Evolutionary conservation across 2,113 vertebrate genomes (phyloP).

Genomic region (Sinosuthora webbiana): DNA sequence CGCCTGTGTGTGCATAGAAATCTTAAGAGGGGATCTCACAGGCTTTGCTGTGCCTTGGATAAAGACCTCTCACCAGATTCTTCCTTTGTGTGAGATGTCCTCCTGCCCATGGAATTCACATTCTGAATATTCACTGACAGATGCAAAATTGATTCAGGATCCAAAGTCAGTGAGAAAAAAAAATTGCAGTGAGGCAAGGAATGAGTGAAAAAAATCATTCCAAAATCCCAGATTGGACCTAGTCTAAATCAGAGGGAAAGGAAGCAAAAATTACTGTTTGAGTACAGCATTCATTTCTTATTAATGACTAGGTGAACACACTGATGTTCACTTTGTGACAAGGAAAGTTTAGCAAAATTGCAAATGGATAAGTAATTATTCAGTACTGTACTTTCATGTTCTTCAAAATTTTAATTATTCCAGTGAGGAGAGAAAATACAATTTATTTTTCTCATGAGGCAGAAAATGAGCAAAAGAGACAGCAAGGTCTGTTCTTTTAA

Average conservation of each 20-base stretch:
- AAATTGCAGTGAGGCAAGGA: neutral
- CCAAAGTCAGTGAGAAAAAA: neutral
- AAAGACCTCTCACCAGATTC: neutral
- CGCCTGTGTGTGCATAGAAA: accelerated
- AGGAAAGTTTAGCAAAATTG: neutral
- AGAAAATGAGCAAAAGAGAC: neutral
- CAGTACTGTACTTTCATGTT: neutral
- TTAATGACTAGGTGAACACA: neutral
- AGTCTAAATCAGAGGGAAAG: neutral
- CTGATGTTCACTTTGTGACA: neutral
- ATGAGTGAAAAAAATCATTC: accelerated
- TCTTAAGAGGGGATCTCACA: neutral
- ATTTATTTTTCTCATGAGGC: neutral
- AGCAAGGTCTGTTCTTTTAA: constrained; percentile 20
- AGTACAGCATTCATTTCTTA: neutral
- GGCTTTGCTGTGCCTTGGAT: neutral
- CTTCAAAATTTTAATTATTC: constrained; percentile 22
- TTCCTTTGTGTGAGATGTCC: neutral
- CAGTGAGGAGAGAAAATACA: neutral
- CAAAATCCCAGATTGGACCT: neutral
- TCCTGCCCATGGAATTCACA: neutral
- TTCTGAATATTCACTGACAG: neutral
- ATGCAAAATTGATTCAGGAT: neutral
- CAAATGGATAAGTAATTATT: neutral
- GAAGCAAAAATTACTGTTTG: neutral